Evolutionary conservation across 2,888 invertebrate genomes (phyloP), one percentile per base, ranked within the genome.

Genomic region (Napeogenes sylphis): DNA sequence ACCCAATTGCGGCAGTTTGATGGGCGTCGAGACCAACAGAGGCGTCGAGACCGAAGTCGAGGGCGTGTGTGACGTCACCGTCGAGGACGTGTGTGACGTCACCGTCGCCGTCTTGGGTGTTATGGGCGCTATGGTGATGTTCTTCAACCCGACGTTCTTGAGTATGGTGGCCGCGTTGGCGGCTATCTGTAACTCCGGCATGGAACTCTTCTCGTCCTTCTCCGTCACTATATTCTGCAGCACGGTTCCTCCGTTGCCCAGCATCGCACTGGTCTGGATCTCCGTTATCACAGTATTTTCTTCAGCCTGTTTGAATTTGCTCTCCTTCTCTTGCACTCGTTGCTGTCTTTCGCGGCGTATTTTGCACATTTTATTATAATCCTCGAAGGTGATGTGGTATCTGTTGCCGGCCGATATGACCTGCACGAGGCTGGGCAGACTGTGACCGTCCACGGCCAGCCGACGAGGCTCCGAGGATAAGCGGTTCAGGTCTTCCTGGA

Each of bases 361-460:
- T 62, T 94, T 91, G 80, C 94, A 94, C 94, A 95, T 94, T 69
- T 95, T 94, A 82, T 95, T 95, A 83, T 95, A 95, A 75, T 96
- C 95, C 58, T 94, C 93, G 45, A 95, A 91, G 3, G 95, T 95
- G 72, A 96, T 93, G 78, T 95, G 94, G 81, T 94, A 95, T 0
- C 95, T 93, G 75, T 94, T 94, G n/a, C 95, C 95, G 0, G 94
- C 93, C 0, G 95, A 94, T 77, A 94, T 93, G 0, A 94, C 94
- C 74, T 95, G 94, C n/a, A 95, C 93, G 32, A 94, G 84, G 62
- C 93, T 93, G 4, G 93, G 93, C 68, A 93, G 81, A 53, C 88
- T 87, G 58, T 92, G 91, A 0, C 92, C 93, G 75, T 92, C 93
- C 2, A 90, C 92, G 0, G 91, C 94, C 69, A 92, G 84, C 71